A percentile compares a stretch with the other conserved stretches of the same genome.
These are phyloP conservation scores for Poeciliopsis turrubarensis DNA, from an alignment of 2,113 vertebrate species.

Conservation along the genomic window DNA sequence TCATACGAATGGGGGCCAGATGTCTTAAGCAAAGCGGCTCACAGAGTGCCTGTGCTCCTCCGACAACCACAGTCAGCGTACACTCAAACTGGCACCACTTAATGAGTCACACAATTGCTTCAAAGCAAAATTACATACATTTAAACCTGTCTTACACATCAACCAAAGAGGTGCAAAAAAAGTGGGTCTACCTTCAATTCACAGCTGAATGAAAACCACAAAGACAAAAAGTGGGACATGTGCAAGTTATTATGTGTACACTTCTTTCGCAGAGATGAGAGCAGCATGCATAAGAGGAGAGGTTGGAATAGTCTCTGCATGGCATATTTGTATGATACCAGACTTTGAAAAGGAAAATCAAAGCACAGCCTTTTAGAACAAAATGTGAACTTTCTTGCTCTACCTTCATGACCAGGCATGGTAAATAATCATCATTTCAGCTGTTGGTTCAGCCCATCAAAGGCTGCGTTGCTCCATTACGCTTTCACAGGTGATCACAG, in stretches of 20 bases:
- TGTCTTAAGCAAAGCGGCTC: conserved; percentile 68
- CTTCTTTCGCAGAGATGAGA: conserved; percentile 78
- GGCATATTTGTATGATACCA: conserved; percentile 76
- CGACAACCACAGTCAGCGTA: conserved; percentile 61
- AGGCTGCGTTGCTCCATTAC: conserved; percentile 50
- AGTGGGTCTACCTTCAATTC: conserved; percentile 78
- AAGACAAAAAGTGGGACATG: conserved; percentile 81
- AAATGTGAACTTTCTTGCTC: conserved; percentile 65
- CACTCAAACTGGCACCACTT: conserved; percentile 74
- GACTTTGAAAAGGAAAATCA: conserved; percentile 80
- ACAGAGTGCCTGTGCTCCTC: conserved; percentile 47
- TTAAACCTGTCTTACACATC: conserved; percentile 81
- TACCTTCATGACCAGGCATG: conserved; percentile 55
- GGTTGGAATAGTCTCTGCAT: conserved; percentile 73
- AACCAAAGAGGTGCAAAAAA: conserved; percentile 62
- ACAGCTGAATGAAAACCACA: conserved; percentile 76
- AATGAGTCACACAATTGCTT: conserved; percentile 80
- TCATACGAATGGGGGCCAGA: conserved; percentile 76
- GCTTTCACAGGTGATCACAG: conserved; percentile 71
- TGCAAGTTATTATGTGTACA: conserved; percentile 82
- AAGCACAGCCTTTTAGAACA: conserved; percentile 73
- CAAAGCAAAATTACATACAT: conserved; percentile 82
- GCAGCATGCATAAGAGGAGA: conserved; percentile 76
- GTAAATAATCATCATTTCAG: conserved; percentile 71
- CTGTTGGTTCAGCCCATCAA: conserved; percentile 61